Evolutionary conservation across 2,797 vertebrate genomes (phyloP).

Genomic region (Eulemur rubriventer): DNA sequence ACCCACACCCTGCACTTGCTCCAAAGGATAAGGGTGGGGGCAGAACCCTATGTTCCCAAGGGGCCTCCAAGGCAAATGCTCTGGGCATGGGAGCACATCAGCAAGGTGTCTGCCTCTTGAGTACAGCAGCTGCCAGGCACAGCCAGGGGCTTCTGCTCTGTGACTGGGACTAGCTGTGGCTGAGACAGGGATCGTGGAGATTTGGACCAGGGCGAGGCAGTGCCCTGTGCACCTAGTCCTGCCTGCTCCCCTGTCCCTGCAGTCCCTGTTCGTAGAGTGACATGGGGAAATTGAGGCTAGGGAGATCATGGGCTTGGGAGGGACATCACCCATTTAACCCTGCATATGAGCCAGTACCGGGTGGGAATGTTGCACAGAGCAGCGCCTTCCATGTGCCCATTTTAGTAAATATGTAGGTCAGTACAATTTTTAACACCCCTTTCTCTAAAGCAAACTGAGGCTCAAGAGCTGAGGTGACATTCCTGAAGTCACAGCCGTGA

Average conservation of each 20-base stretch:
- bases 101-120: not conserved
- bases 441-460: not conserved
- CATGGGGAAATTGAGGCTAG: not conserved
- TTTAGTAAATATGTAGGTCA: not conserved
- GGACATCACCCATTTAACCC: not conserved
- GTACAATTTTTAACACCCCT: not conserved
- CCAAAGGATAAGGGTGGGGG: not conserved
- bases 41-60: not conserved
- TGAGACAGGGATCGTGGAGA: not conserved
- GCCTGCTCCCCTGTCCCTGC: not conserved
- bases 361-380: not conserved
- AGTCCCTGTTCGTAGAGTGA: not conserved
- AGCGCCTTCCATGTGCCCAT: not conserved
- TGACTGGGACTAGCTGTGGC: not conserved
- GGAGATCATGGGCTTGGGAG: not conserved
- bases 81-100: not conserved
- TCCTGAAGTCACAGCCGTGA: not conserved
- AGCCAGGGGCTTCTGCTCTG: not conserved
- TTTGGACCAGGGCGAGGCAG: not conserved
- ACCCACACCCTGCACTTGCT: conserved; percentile 32
- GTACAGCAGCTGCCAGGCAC: not conserved
- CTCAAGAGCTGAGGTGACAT: not conserved
- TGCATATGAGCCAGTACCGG: not conserved
- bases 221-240: not conserved
- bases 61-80: not conserved